Evolutionary conservation across 2,113 vertebrate species (phyloP), one percentile per base, ranked within the genome.

Genomic region (Microtus montanus): DNA sequence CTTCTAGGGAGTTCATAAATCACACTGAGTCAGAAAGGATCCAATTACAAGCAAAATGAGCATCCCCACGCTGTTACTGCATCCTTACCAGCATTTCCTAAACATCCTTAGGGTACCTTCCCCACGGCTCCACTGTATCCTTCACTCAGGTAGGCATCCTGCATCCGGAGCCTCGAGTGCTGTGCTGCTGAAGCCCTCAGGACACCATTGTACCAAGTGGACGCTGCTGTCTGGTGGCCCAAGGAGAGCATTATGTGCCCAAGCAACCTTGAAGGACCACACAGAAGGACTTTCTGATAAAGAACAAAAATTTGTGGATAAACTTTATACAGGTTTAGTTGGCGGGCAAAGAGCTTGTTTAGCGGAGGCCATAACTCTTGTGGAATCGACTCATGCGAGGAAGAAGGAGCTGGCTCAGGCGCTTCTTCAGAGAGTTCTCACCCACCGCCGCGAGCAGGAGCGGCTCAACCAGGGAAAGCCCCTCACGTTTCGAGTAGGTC

Each of bases 401-500:
- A 99, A 99, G 96, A 99, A 99, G 94, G 98, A 99, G 96, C 93
- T 99, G 93, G 99, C 99, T 0, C 99, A 99, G 98, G 98, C 99
- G 92, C 99, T 99, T 87, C 99, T 99, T 96, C 99, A 99, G 98
- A 99, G 98, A 98, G 99, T 99, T 63, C 97, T 99, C 97, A 97
- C 96, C 90, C 98, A 99, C 98, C 98, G 98, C 98, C 98, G 97
- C 98, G 98, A 99, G 97, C 99, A 99, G 97, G 99, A 99, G 95
- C 97, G 95, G 8, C 96, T 97, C 64, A 99, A 99, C 96, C 98
- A 98, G 97, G 99, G 99, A 96, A 99, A 98, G 82, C 99, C 99
- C 0, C 97, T 99, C 97, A 99, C 99, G 94, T 99, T 99, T 98
- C 99, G 99, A 99, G 98, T 99, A 95, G 99, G 99, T 99, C 97